Evolutionary conservation across 2,113 vertebrate genomes (phyloP), one percentile per base, ranked within the genome.

Genomic region (Hemibagrus wyckioides): DNA sequence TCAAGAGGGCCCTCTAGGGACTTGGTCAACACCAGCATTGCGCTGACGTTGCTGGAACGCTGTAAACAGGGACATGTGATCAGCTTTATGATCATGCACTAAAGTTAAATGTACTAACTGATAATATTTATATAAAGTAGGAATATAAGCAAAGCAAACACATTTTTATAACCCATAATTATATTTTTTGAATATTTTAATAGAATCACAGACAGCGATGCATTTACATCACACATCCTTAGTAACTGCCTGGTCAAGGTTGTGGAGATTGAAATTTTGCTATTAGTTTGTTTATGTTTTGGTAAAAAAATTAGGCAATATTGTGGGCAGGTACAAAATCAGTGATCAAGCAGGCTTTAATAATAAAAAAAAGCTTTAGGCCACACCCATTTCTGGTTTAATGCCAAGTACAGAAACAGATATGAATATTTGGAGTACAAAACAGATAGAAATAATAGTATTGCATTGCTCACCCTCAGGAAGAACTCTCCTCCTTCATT

Each of bases 11-110:
- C 98, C 0, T 95, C 85, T 67, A 99, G 93, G 0, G 97, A 95
- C 91, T 98, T 99, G 93, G 98, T 97, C 91, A 99, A 93, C 71
- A 99, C 97, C 89, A 99, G 95, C 98, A 99, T 99, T 17, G 98
- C 98, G 17, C 96, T 97, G 44, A 97, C 94, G 0, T 97, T 95
- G 39, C 96, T 99, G 91, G 96, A 97, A 94, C 97, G 97, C 98
- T 99, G 94, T 25, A 41, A 83, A 63, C 50, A 56, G 10, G 30
- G 6, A 75, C 28, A 52, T 39, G 39, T 36, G 25, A 54, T 80
- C 17, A 86, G 63, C 23, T 39, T 41, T 59, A 81, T 59, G 19
- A 81, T 0, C 9, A 14, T 44, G 30, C 50, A 33, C 10, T 54
- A 19, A 80, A 80, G 9, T 3, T 36, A 80, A 28, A 80, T 7